A percentile compares a stretch with the other conserved stretches of the same genome.
Evolutionary conservation across 2,797 vertebrate genomes (phyloP).

Genomic region (Hafferia zeledoni): DNA sequence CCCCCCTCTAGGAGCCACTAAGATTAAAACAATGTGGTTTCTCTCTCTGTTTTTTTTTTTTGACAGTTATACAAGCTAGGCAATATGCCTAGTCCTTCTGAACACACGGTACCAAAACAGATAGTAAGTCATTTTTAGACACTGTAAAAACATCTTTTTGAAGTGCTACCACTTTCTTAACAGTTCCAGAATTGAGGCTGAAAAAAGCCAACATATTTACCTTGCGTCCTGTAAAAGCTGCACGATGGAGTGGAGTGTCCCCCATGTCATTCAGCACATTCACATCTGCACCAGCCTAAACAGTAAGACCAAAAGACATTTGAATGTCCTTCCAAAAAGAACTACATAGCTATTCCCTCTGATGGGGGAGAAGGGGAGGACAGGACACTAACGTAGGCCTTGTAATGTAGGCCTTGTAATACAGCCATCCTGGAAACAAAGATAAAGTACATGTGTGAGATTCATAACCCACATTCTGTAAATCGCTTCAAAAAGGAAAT

Average conservation of each 20-base stretch:
- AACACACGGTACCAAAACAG: neutral
- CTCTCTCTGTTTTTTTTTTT: neutral
- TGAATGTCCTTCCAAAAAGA: neutral
- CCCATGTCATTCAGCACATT: constrained; percentile 88
- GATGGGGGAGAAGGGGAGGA: neutral
- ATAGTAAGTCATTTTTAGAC: neutral
- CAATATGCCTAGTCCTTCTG: neutral
- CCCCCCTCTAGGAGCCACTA: neutral
- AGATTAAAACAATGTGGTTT: neutral
- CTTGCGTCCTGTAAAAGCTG: constrained; percentile 87
- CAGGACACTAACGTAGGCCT: neutral
- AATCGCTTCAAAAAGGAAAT: neutral
- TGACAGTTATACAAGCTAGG: neutral
- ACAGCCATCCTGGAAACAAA: neutral
- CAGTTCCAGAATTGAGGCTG: neutral
- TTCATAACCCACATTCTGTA: neutral
- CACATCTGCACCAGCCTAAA: constrained; percentile 87
- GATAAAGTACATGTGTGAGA: neutral
- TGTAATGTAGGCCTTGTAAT: rapidly evolving
- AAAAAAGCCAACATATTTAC: constrained; percentile 65
- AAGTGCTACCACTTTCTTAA: neutral
- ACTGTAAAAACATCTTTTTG: neutral
- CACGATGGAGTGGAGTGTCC: constrained; percentile 90
- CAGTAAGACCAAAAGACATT: neutral
- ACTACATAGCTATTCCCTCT: neutral